Base-by-base conservation (phyloP, 2,113 vertebrate genomes). In the Coptodon bakossiorum region DNA sequence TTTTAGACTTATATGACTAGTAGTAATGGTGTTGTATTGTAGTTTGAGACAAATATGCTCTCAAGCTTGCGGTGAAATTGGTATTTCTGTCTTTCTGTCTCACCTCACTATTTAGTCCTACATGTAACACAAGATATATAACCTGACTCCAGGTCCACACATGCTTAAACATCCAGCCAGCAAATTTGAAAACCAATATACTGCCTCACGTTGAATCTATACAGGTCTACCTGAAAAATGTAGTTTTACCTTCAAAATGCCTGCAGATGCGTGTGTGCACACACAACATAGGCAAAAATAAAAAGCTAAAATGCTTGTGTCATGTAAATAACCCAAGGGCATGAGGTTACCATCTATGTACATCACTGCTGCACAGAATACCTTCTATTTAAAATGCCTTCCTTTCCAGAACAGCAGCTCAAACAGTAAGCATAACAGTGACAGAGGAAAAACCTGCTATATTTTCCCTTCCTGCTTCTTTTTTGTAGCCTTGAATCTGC, bases 21-120 rank as follows among this genome's bases (percentile, higher is more conserved):
- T 63, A 34, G 29, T 13, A 40, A 38, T 38, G 63, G 10, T 66
- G 61, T 66, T 19, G 59, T 63, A 43, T 43, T 73, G 8, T 27
- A 27, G 13, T 73, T 76, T 71, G n/a, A 43, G 66, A 71, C 38
- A 43, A 71, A 43, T 27, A 16, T 9, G 38, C 1, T 16, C n/a
- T 24, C 38, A 16, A 43, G 66, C 66, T 27, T 2, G 22, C 0
- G 0, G 38, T 45, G 13, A 73, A 45, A 73, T 73, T 43, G n/a
- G 7, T 24, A 22, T 71, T 73, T 73, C 68, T 73, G 22, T 48
- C 22, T 73, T 73, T 45, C 68, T 73, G 68, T 45, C 22, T 45
- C 22, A 0, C 68, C 22, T 73, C 13, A 16, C 0, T 73, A 45
- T 73, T 73, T 73, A 73, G 40, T 48, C 68, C 68, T 73, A 73